Conservation (phyloP, 2,888 invertebrate genomes). For the Drosophila phalerata region DNA sequence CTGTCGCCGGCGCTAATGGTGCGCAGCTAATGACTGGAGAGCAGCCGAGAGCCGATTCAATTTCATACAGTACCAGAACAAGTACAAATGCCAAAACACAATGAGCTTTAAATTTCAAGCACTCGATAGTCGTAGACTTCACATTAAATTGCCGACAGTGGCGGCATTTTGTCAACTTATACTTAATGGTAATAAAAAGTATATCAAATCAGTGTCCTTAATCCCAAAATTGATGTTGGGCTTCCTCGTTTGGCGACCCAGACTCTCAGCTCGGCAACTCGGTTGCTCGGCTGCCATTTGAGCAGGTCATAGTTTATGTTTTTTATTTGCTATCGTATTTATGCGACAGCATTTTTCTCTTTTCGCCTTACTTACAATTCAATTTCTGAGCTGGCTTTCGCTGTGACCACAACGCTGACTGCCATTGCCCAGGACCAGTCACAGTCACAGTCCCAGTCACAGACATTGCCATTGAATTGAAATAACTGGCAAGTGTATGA, state of each 20-base stretch:
- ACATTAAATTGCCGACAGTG: slow-evolving; percentile 62
- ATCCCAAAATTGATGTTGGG: slow-evolving; percentile 82
- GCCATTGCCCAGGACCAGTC: neutral
- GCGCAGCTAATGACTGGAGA: slow-evolving; percentile 80
- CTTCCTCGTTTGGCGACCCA: slow-evolving; percentile 57
- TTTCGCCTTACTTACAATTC: slow-evolving; percentile 75
- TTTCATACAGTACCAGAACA: slow-evolving; percentile 29
- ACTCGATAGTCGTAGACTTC: slow-evolving; percentile 41
- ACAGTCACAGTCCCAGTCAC: slow-evolving; percentile 3
- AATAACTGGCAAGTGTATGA: slow-evolving; percentile 11
- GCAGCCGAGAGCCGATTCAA: slow-evolving; percentile 37
- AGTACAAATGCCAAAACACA: slow-evolving; percentile 9
- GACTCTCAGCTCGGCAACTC: slow-evolving; percentile 11
- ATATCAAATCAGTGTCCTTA: slow-evolving; percentile 84
- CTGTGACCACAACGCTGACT: slow-evolving; percentile 53
- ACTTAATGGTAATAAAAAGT: slow-evolving; percentile 82
- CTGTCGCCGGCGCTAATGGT: slow-evolving; percentile 80
- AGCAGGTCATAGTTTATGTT: slow-evolving; percentile 53
- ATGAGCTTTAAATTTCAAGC: slow-evolving; percentile 72
- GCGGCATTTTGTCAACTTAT: slow-evolving; percentile 71
- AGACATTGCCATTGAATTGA: slow-evolving; percentile 37
- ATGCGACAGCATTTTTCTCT: slow-evolving; percentile 69
- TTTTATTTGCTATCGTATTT: slow-evolving; percentile 67
- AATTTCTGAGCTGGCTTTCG: slow-evolving; percentile 65
- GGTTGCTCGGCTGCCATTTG: slow-evolving; percentile 10